Conservation (phyloP, 2,797 vertebrate species). For the Esox masquinongy region DNA sequence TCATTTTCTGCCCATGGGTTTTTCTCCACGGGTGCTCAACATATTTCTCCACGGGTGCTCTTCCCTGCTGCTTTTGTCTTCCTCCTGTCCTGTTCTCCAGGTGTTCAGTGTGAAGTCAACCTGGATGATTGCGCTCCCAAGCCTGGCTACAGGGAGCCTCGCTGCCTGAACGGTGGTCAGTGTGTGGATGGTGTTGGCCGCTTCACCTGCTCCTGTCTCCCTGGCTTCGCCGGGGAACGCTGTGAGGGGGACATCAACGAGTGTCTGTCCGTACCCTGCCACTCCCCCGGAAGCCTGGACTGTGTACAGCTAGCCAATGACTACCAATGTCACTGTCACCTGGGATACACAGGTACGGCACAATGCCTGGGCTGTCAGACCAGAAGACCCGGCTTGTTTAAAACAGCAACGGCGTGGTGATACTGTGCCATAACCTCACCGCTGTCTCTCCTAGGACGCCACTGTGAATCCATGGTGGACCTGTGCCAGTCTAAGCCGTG, state of each 20-base stretch:
- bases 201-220: slow-evolving; percentile 83
- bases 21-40: not conserved
- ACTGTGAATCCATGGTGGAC: slow-evolving; percentile 89
- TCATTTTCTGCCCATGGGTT: not conserved
- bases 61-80: not conserved
- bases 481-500: slow-evolving; percentile 88
- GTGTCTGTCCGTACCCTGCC: slow-evolving; percentile 85
- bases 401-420: not conserved
- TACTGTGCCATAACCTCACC: not conserved
- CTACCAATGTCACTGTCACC: slow-evolving; percentile 87
- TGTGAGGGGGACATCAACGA: slow-evolving; percentile 94
- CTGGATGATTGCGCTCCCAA: slow-evolving; percentile 77
- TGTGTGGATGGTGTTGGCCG: slow-evolving; percentile 87
- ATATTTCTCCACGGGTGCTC: too few relatives aligned
- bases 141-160: slow-evolving; percentile 58
- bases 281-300: slow-evolving; percentile 82
- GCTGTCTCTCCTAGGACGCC: slow-evolving; percentile 75
- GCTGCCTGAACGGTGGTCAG: slow-evolving; percentile 76
- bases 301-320: slow-evolving; percentile 86
- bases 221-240: slow-evolving; percentile 87
- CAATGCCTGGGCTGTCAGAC: not conserved
- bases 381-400: too few relatives aligned
- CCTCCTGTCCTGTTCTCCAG: slow-evolving; percentile 45
- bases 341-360: slow-evolving; percentile 83
- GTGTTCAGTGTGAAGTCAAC: slow-evolving; percentile 74